phyloP scores from a whole-genome alignment of 2,888 invertebrate species.

The Escarpia spicata region DNA sequence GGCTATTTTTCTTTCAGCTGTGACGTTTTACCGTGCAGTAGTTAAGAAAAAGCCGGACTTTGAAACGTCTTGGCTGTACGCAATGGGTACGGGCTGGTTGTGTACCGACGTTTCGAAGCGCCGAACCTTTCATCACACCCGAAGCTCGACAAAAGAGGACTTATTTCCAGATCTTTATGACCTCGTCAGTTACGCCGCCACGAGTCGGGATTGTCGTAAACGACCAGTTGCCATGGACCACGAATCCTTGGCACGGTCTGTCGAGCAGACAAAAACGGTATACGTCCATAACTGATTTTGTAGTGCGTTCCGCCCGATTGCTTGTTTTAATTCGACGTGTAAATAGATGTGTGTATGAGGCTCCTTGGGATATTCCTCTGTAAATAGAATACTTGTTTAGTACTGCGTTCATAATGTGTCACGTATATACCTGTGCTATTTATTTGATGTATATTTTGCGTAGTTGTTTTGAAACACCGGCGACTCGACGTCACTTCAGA shows the following conservation, averaged over 20 bases:
- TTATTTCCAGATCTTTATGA: neutral
- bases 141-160: neutral
- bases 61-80: too few species aligned
- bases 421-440: neutral
- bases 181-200: neutral
- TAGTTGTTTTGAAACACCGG: neutral
- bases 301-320: neutral
- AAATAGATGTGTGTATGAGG: neutral
- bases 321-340: neutral
- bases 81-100: neutral
- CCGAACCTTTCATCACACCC: neutral
- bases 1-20: neutral
- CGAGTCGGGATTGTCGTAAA: neutral
- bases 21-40: neutral
- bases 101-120: neutral
- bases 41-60: neutral
- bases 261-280: neutral
- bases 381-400: neutral
- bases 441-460: neutral
- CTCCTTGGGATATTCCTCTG: neutral
- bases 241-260: neutral
- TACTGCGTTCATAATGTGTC: constrained; percentile 10
- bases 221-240: constrained; percentile 7
- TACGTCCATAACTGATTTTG: neutral
- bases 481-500: neutral